Percentiles rank a stretch among this genome's conserved stretches.
These are phyloP conservation scores for Petrocephalus sullivani DNA, from an alignment of 2,797 vertebrate genomes.

Conservation along the genomic window DNA sequence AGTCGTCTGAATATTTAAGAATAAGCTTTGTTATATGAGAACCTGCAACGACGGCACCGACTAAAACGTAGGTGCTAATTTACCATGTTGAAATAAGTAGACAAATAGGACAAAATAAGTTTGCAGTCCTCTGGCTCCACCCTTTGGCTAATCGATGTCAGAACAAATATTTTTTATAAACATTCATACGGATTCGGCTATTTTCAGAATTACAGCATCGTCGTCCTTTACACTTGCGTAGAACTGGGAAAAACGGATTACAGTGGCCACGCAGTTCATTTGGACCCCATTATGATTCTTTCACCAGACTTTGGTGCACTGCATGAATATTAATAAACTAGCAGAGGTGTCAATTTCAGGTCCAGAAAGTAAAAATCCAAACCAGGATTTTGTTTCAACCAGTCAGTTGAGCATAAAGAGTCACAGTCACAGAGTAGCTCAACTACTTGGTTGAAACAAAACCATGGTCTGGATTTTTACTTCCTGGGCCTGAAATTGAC, in stretches of 20 bases:
- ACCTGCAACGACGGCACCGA: not conserved
- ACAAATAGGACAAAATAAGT: not conserved
- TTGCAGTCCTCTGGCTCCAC: not conserved
- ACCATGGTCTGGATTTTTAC: no score
- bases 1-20: not conserved
- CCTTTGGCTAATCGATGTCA: not conserved
- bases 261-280: not conserved
- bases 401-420: no score
- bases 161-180: not conserved
- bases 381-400: no score
- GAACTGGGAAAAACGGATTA: not conserved
- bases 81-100: not conserved
- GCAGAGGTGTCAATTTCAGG: no score
- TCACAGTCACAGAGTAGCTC: no score
- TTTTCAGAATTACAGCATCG: not conserved
- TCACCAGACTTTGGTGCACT: not conserved
- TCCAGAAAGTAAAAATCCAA: no score
- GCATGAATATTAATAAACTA: not conserved
- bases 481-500: no score
- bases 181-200: not conserved
- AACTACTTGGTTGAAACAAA: no score
- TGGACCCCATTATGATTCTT: not conserved
- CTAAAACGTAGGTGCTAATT: not conserved
- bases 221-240: not conserved
- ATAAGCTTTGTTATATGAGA: not conserved